These are phyloP conservation scores for Hyposoter dolosus DNA, from an alignment of 2,888 invertebrate genomes.

Conservation along the genomic window DNA sequence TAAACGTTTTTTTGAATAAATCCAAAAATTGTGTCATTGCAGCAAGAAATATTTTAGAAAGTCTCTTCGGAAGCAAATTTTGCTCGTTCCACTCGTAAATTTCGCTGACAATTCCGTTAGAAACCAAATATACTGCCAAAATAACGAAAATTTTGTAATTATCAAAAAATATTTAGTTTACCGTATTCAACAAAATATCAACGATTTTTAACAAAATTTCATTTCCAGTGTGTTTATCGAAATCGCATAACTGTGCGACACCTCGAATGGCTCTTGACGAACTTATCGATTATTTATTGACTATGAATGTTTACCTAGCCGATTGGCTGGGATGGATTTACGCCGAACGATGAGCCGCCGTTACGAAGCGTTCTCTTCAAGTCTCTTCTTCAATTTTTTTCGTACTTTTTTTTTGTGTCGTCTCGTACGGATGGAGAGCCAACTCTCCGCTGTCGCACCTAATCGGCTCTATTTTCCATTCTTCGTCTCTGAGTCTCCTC, in stretches of 20 bases:
- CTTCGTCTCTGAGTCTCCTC: neutral
- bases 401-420: neutral
- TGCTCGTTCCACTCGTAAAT: too few species aligned
- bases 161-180: too few species aligned
- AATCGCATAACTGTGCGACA: conserved; percentile 6
- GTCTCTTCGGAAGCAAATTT: too few species aligned
- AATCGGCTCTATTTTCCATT: neutral
- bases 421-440: neutral
- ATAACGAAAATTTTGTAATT: too few species aligned
- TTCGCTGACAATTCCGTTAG: too few species aligned
- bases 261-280: neutral
- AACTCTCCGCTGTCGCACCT: neutral
- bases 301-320: conserved; percentile 52
- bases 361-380: neutral
- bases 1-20: too few species aligned
- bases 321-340: conserved; percentile 36
- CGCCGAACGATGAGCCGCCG: conserved; percentile 10
- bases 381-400: neutral
- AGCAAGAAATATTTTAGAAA: too few species aligned
- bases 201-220: too few species aligned
- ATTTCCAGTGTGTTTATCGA: too few species aligned
- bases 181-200: too few species aligned
- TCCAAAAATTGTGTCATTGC: too few species aligned
- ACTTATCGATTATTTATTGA: conserved; percentile 51
- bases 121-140: too few species aligned